phyloP scores from a whole-genome alignment of 2,797 vertebrate genomes.

The Peromyscus attwateri region DNA sequence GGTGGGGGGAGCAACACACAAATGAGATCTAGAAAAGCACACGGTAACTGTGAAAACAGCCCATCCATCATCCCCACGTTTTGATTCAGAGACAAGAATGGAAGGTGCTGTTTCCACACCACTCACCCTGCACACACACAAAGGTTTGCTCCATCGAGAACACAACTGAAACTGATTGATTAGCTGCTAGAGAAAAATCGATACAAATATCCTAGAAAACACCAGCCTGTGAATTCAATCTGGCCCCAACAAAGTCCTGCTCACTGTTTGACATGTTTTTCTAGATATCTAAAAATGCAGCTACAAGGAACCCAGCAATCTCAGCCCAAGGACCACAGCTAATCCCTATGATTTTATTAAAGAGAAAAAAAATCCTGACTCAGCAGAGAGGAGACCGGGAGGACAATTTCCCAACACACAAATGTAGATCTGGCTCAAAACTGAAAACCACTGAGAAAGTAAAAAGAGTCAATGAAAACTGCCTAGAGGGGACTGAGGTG shows the following conservation, averaged over 20 bases:
- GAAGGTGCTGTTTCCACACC: slow-evolving; percentile 77
- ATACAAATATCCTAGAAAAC: slow-evolving; percentile 82
- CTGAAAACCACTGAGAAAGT: neutral
- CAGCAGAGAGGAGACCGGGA: neutral
- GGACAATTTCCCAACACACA: neutral
- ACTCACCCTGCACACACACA: slow-evolving; percentile 71
- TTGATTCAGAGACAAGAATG: slow-evolving; percentile 75
- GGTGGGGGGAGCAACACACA: slow-evolving; percentile 27
- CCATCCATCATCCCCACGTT: slow-evolving; percentile 79
- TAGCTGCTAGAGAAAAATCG: slow-evolving; percentile 82
- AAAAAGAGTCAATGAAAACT: neutral
- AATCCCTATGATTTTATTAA: slow-evolving; percentile 8
- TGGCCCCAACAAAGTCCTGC: slow-evolving; percentile 70
- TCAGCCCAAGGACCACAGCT: neutral
- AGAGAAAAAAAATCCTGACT: neutral
- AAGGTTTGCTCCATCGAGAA: slow-evolving; percentile 75
- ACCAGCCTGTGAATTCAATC: slow-evolving; percentile 78
- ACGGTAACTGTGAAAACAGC: slow-evolving; percentile 60
- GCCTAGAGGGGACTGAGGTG: neutral
- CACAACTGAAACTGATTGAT: slow-evolving; percentile 79
- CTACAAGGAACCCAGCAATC: neutral
- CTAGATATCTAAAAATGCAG: slow-evolving; percentile 72
- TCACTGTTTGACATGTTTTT: slow-evolving; percentile 70
- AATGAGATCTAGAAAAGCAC: slow-evolving; percentile 75
- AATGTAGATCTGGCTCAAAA: neutral